Percentiles rank a stretch among this genome's conserved stretches.
Conservation (phyloP, 2,113 vertebrate genomes). For the Eulacestoma nigropectus region DNA sequence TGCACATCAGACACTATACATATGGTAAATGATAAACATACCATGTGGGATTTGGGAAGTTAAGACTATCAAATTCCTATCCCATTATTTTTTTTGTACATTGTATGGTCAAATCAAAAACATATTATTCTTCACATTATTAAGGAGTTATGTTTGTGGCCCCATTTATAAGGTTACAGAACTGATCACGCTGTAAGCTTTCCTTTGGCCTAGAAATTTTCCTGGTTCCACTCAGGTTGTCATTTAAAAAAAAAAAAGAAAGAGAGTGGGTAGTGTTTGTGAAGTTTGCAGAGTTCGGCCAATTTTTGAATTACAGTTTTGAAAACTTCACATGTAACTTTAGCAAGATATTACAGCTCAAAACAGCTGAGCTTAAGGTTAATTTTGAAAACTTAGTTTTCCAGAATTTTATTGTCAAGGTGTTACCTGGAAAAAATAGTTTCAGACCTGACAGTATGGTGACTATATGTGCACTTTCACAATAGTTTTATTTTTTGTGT, state of each 20-base stretch:
- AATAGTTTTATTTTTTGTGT: neutral
- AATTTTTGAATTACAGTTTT: conserved; percentile 31
- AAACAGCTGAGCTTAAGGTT: neutral
- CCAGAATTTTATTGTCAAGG: neutral
- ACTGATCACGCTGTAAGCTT: neutral
- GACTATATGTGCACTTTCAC: neutral
- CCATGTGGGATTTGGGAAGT: conserved; percentile 31
- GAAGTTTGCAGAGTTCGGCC: neutral
- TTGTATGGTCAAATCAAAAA: conserved; percentile 41
- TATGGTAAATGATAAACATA: conserved; percentile 51
- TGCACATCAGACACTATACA: conserved; percentile 17
- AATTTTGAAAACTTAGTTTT: neutral
- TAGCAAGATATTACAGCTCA: conserved; percentile 15
- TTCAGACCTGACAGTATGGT: neutral
- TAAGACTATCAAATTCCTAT: conserved; percentile 5
- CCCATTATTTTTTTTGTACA: conserved; percentile 30
- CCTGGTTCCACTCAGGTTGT: conserved; percentile 37
- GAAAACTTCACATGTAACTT: conserved; percentile 7
- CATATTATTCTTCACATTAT: conserved; percentile 33
- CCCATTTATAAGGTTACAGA: conserved; percentile 18
- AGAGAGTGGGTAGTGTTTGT: neutral
- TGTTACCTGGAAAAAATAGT: neutral
- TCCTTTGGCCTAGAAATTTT: conserved; percentile 33
- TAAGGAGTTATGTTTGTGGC: conserved; percentile 14
- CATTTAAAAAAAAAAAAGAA: neutral